These are phyloP conservation scores for Hafferia zeledoni DNA, from an alignment of 2,797 vertebrate species.

Conservation along the genomic window DNA sequence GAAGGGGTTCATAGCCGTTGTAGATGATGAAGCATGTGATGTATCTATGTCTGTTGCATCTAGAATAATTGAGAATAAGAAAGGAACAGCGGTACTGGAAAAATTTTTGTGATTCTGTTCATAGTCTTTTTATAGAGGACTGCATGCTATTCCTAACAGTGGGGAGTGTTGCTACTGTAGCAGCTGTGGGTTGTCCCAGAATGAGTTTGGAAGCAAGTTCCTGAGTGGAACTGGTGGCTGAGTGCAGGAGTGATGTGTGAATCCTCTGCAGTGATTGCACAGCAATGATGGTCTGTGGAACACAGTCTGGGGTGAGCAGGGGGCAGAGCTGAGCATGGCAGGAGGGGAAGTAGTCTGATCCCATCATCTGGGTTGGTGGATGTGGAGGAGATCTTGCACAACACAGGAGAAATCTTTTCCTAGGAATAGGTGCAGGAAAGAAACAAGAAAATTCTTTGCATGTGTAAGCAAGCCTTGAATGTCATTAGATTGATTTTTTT, in stretches of 20 bases:
- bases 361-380: neutral
- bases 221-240: neutral
- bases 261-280: neutral
- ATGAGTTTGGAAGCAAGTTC: neutral
- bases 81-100: neutral
- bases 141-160: neutral
- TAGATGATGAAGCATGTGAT: fast-evolving
- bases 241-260: neutral
- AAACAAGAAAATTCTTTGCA: neutral
- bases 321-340: neutral
- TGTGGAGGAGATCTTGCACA: neutral
- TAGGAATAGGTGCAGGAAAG: neutral
- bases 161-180: neutral
- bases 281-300: fast-evolving
- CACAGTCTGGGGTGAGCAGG: neutral
- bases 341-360: neutral
- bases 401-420: neutral
- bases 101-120: neutral
- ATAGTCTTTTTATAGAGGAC: neutral
- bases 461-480: neutral
- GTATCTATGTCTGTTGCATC: neutral
- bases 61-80: neutral
- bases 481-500: neutral
- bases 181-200: neutral
- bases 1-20: neutral